These are phyloP conservation scores for Acromyrmex heyeri DNA, from an alignment of 1,140 invertebrate genomes.

Conservation along the genomic window DNA sequence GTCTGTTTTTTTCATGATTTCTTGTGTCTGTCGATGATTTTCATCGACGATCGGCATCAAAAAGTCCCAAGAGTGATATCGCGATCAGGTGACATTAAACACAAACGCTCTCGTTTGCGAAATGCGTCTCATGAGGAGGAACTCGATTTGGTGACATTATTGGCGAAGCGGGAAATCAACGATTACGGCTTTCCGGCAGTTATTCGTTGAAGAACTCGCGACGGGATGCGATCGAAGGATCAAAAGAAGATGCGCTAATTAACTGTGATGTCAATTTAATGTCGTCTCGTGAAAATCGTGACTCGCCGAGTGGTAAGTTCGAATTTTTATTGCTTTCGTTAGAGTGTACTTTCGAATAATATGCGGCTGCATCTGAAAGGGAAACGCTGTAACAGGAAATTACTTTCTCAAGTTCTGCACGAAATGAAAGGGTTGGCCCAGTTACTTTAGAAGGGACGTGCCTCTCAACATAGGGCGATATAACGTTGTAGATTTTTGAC, in stretches of 20 bases:
- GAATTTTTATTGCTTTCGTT: conserved; percentile 59
- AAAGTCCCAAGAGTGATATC: background rate
- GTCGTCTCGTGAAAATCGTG: conserved; percentile 33
- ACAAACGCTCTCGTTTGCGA: background rate
- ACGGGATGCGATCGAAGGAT: background rate
- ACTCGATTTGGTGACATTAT: conserved; percentile 8
- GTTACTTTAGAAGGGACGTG: background rate
- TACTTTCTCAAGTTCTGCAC: conserved; percentile 12
- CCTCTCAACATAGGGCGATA: background rate
- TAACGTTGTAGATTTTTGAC: background rate
- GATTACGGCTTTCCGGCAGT: background rate
- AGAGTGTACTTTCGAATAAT: conserved; percentile 60
- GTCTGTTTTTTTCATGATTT: no score
- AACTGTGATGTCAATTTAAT: conserved; percentile 31
- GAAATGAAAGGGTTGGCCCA: conserved; percentile 22
- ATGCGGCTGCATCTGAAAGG: conserved; percentile 44
- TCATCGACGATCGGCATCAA: no score
- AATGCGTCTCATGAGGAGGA: background rate
- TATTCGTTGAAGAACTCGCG: background rate
- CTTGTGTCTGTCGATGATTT: no score
- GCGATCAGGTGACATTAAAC: background rate
- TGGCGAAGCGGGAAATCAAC: background rate
- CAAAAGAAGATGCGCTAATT: conserved; percentile 26
- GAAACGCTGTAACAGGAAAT: conserved; percentile 55
- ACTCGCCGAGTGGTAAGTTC: conserved; percentile 54